Evolutionary conservation across 37 sponge, comb jelly and placozoan species (phyloP).

Genomic region (Aphrocallistes beatrix): DNA sequence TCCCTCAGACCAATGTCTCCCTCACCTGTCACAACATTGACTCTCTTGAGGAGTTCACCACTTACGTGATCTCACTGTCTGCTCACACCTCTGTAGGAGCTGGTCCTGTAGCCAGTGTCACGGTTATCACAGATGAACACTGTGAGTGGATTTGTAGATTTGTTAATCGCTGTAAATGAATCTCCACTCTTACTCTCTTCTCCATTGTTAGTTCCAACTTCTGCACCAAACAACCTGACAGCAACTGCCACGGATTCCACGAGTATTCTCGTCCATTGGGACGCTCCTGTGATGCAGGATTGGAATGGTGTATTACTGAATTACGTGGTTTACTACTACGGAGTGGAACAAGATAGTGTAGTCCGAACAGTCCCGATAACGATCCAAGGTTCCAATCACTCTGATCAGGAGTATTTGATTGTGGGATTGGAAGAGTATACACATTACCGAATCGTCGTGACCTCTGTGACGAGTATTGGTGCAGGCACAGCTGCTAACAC

Average conservation of each 20-base stretch:
- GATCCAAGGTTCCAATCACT: neutral
- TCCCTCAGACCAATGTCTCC: neutral
- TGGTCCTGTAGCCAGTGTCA: neutral
- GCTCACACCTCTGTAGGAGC: neutral
- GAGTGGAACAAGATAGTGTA: neutral
- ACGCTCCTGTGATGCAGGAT: neutral
- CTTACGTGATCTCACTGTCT: neutral
- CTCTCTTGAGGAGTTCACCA: conserved; percentile 10
- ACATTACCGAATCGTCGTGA: neutral
- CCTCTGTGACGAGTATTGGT: neutral
- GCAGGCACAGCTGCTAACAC: neutral
- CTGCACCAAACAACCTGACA: neutral
- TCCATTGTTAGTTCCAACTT: neutral
- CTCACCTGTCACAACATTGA: conserved; percentile 14
- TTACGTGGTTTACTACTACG: neutral
- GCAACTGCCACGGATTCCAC: neutral
- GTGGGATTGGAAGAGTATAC: neutral
- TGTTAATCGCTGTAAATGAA: too few species aligned
- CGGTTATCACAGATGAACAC: neutral
- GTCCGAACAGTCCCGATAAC: neutral
- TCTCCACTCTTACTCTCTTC: too few species aligned
- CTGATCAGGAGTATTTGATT: neutral
- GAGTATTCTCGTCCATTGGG: neutral
- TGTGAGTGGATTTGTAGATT: too few species aligned
- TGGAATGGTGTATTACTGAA: neutral